Percentiles rank a stretch among this genome's conserved stretches.
Evolutionary conservation across 2,113 vertebrate genomes (phyloP).

Genomic region (Lepisosteus osseus): DNA sequence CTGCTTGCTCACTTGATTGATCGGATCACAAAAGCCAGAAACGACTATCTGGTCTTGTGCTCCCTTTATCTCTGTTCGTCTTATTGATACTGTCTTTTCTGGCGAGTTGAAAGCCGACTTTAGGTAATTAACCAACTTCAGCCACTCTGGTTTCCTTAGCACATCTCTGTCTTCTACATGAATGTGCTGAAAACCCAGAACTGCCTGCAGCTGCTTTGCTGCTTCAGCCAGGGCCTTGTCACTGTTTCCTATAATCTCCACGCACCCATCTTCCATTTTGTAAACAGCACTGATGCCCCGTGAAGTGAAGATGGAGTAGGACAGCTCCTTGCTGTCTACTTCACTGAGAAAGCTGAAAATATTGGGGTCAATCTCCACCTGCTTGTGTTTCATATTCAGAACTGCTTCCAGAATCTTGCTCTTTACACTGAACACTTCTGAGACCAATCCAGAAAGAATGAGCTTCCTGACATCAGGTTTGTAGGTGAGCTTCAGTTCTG

Average conservation of each 20-base stretch:
- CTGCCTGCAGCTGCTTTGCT: slow-evolving; percentile 55
- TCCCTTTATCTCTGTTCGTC: slow-evolving; percentile 12
- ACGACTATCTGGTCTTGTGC: slow-evolving; percentile 54
- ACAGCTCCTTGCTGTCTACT: slow-evolving; percentile 53
- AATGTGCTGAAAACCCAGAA: slow-evolving; percentile 46
- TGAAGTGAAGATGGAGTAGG: slow-evolving; percentile 62
- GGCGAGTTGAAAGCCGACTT: slow-evolving; percentile 36
- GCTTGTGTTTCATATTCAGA: slow-evolving; percentile 40
- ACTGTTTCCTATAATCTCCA: slow-evolving; percentile 57
- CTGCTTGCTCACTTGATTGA: slow-evolving; percentile 36
- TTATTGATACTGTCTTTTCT: slow-evolving; percentile 43
- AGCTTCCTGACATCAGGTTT: slow-evolving; percentile 44
- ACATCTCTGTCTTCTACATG: slow-evolving; percentile 52
- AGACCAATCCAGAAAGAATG: slow-evolving; percentile 56
- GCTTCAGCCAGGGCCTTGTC: slow-evolving; percentile 57
- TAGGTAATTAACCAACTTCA: slow-evolving; percentile 35
- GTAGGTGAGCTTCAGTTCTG: slow-evolving; percentile 59
- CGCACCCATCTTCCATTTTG: slow-evolving; percentile 40
- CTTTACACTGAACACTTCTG: slow-evolving; percentile 64
- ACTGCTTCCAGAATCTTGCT: slow-evolving; percentile 61
- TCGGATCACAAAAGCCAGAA: slow-evolving; percentile 55
- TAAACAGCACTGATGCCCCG: slow-evolving; percentile 64
- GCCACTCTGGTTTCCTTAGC: slow-evolving; percentile 56
- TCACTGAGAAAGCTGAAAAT: slow-evolving; percentile 64
- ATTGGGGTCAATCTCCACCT: slow-evolving; percentile 34